Conservation (phyloP, 1,140 invertebrate genomes). For the Tribolium castaneum region DNA sequence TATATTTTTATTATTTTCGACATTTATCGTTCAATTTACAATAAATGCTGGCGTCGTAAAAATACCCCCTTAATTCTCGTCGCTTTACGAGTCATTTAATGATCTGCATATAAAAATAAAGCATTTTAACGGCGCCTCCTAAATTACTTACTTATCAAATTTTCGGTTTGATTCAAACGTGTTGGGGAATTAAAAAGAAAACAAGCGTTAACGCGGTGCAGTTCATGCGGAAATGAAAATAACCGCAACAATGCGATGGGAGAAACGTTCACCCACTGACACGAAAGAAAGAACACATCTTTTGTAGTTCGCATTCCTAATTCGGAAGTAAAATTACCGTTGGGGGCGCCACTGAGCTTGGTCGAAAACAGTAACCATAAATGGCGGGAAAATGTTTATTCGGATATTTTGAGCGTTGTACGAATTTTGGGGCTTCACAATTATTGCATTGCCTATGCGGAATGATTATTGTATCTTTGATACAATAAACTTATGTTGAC, state of each 20-base stretch:
- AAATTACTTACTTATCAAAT: constrained; percentile 32
- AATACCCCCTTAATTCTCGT: constrained; percentile 16
- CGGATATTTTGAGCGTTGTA: too few species aligned
- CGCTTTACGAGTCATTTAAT: constrained; percentile 22
- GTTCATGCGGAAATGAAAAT: constrained; percentile 42
- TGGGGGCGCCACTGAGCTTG: too few species aligned
- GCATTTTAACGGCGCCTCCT: neutral
- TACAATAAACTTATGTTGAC: too few species aligned
- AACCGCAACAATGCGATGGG: constrained; percentile 17
- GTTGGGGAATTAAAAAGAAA: constrained; percentile 30
- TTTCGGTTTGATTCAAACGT: constrained; percentile 3
- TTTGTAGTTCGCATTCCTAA: too few species aligned
- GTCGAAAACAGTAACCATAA: too few species aligned
- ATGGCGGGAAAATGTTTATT: too few species aligned
- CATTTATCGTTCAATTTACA: constrained; percentile 34
- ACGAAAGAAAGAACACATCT: neutral
- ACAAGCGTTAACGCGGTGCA: constrained; percentile 31
- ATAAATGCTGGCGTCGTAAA: constrained; percentile 24
- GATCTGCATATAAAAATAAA: constrained; percentile 19
- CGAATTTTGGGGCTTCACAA: too few species aligned
- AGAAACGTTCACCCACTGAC: neutral
- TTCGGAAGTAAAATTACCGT: too few species aligned
- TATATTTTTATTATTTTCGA: constrained; percentile 34
- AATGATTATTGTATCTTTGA: too few species aligned
- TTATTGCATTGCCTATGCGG: too few species aligned